phyloP scores from a whole-genome alignment of 2,113 vertebrate genomes.

The Stomatorhinus ivindoensis region DNA sequence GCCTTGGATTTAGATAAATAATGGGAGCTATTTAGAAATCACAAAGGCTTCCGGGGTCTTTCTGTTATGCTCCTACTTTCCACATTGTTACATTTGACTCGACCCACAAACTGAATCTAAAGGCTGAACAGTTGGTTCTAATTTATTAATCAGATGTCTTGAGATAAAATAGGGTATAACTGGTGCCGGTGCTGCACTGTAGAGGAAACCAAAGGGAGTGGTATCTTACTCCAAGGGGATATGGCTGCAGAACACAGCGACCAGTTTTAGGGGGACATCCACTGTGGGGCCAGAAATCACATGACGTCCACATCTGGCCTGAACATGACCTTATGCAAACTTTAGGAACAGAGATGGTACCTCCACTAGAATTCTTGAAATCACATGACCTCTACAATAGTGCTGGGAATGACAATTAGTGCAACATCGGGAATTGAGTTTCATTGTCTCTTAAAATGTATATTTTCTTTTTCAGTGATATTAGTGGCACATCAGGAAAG shows the following conservation, averaged over 20 bases:
- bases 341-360: neutral
- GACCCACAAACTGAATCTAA: slow-evolving; percentile 1
- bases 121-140: slow-evolving; percentile 21
- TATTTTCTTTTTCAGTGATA: neutral
- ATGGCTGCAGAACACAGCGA: neutral
- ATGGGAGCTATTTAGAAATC: neutral
- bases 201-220: neutral
- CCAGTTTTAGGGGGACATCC: slow-evolving; percentile 48
- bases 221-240: slow-evolving; percentile 5
- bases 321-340: neutral
- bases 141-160: slow-evolving; percentile 28
- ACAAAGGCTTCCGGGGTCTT: neutral
- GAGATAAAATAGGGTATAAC: slow-evolving; percentile 31
- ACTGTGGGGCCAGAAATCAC: neutral
- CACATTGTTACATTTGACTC: neutral
- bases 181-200: neutral
- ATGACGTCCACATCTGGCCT: neutral
- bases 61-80: neutral
- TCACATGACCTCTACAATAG: neutral
- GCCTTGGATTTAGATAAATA: neutral
- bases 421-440: neutral
- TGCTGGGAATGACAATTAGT: neutral
- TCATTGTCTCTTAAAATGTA: neutral
- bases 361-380: neutral
- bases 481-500: neutral